phyloP scores from a whole-genome alignment of 2,888 invertebrate genomes.

The Netelia fuscicornis region DNA sequence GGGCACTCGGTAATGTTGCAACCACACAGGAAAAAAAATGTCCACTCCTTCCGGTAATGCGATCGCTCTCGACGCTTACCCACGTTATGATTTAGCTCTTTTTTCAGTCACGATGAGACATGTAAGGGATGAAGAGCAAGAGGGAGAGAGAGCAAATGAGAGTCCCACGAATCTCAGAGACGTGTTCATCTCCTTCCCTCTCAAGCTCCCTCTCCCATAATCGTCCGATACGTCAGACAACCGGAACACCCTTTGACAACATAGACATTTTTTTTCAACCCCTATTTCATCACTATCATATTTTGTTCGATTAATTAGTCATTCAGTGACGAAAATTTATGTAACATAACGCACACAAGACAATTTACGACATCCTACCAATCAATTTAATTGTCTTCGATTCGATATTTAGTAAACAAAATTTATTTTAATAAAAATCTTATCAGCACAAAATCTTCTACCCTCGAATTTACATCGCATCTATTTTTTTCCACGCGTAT shows the following conservation, averaged over 20 bases:
- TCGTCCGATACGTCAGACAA: slow-evolving; percentile 31
- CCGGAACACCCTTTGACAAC: slow-evolving; percentile 46
- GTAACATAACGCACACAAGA: slow-evolving; percentile 67
- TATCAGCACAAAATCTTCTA: neutral
- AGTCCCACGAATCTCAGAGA: slow-evolving; percentile 40
- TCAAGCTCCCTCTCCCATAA: neutral
- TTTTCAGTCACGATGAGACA: slow-evolving; percentile 36
- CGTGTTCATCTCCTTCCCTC: slow-evolving; percentile 24
- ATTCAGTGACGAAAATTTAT: slow-evolving; percentile 76
- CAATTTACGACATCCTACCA: slow-evolving; percentile 15
- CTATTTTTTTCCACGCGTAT: neutral
- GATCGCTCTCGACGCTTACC: neutral
- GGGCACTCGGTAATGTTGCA: slow-evolving; percentile 47
- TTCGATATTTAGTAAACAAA: neutral
- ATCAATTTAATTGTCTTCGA: neutral
- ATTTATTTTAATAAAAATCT: neutral
- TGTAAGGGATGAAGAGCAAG: neutral
- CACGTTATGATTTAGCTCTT: neutral
- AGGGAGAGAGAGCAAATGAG: slow-evolving; percentile 36
- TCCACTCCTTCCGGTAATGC: neutral
- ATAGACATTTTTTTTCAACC: neutral
- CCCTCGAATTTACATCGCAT: neutral
- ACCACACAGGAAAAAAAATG: slow-evolving; percentile 33
- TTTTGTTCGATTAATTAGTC: slow-evolving; percentile 71
- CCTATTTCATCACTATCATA: neutral